Evolutionary conservation across 2,888 invertebrate species (phyloP).

Genomic region (Pheosia tremula): DNA sequence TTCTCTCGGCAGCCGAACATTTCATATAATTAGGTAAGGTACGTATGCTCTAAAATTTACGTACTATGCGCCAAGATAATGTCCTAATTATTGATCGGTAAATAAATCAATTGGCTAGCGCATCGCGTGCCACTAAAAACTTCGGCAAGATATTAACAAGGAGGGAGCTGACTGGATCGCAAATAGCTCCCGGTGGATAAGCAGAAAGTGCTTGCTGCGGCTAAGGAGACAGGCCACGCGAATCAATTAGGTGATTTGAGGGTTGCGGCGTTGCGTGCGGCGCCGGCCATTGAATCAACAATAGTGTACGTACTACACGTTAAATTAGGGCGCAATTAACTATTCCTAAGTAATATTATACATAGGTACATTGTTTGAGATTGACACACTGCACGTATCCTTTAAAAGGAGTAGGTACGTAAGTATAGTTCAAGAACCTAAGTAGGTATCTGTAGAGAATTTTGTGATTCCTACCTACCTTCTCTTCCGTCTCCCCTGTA

Average conservation of each 20-base stretch:
- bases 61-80: no score
- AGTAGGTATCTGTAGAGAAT: no score
- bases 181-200: slow-evolving; percentile 48
- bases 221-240: slow-evolving; percentile 55
- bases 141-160: slow-evolving; percentile 57
- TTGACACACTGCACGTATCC: no score
- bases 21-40: no score
- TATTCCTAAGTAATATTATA: neutral
- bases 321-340: slow-evolving; percentile 1
- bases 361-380: neutral
- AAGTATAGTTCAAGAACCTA: no score
- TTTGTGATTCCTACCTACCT: no score
- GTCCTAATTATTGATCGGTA: slow-evolving; percentile 13
- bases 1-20: no score
- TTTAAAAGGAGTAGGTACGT: no score
- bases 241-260: slow-evolving; percentile 71
- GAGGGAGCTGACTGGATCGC: slow-evolving; percentile 47
- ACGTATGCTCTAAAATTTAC: no score
- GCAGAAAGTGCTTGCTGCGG: slow-evolving; percentile 36
- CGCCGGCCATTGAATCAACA: slow-evolving; percentile 41
- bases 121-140: slow-evolving; percentile 51
- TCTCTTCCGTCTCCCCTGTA: no score
- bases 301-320: slow-evolving; percentile 18
- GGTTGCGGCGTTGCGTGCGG: slow-evolving; percentile 57
- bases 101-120: slow-evolving; percentile 9